These are phyloP conservation scores for Spondyliosoma cantharus DNA, from an alignment of 2,797 vertebrate genomes.

Conservation along the genomic window DNA sequence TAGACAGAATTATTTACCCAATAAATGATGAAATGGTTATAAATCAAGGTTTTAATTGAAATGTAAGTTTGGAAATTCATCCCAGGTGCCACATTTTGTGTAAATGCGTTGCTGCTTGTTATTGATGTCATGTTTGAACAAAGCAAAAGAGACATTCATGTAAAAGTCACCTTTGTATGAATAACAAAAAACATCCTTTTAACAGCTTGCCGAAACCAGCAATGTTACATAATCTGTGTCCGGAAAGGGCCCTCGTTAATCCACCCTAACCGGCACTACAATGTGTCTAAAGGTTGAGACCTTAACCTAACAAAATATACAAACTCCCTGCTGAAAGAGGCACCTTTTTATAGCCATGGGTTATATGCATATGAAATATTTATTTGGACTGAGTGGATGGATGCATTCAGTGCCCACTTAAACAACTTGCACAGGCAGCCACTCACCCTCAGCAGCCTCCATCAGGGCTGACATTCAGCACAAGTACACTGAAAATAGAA, in stretches of 20 bases:
- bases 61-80: background rate
- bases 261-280: background rate
- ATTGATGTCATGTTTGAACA: background rate
- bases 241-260: slow-evolving; percentile 9
- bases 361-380: slow-evolving; percentile 68
- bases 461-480: slow-evolving; percentile 52
- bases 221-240: background rate
- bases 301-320: slow-evolving; percentile 19
- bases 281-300: slow-evolving; percentile 23
- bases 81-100: background rate
- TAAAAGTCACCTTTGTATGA: background rate
- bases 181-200: background rate
- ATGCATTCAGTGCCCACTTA: slow-evolving; percentile 45
- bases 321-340: slow-evolving; percentile 26
- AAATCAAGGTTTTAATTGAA: background rate
- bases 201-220: background rate
- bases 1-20: background rate
- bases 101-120: background rate
- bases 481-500: slow-evolving; percentile 71
- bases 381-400: slow-evolving; percentile 55
- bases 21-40: background rate
- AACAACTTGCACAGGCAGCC: slow-evolving; percentile 39
- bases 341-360: slow-evolving; percentile 49
- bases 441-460: slow-evolving; percentile 49
- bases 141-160: background rate